Base-by-base conservation (phyloP, 2,797 vertebrate genomes). In the Falco biarmicus region DNA sequence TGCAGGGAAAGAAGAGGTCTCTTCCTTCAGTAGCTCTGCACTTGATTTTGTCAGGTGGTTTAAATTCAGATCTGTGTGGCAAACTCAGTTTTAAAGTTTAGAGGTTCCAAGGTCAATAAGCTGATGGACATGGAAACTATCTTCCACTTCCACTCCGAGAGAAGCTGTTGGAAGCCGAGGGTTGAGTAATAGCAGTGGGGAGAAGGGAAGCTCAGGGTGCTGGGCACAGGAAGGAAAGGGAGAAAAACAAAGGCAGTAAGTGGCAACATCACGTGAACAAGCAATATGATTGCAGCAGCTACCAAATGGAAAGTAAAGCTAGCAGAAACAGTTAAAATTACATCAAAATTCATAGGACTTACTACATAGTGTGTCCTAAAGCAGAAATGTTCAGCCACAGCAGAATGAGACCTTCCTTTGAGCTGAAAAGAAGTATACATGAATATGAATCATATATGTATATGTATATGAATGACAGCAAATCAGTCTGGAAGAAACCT, bases 11-110 rank as follows among this genome's bases (percentile, higher is more conserved):
- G 83, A 91, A 95, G 75, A 89, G 66, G 70, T 94, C 84, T 92
- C 84, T 92, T 93, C 85, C 95, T 95, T 57, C 90, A 83, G 91
- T 96, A 96, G 91, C 95, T 93, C 74, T 84, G 80, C 76, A 74
- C 83, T 95, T 95, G 93, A 85, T 94, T 96, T 92, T 90, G 75
- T 82, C 91, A 93, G 83, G 78, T 97, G 80, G 28, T 95, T 95
- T 93, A 93, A 93, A 96, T 90, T 19, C 91, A 93, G 80, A 66
- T 74, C 76, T 88, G 51, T 89, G 89, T 59, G 39, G 37, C 63
- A 93, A 80, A 90, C 29, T 66, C 73, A 32, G 51, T 86, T 94
- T 87, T 73, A 76, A 79, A 88, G 15, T 66, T 95, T 86, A 92
- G 61, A 75, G 66, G 43, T 92, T 94, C 84, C 73, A 90, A 96